Evolutionary conservation across 92 coral and sea anemone genomes (phyloP), one percentile per base, ranked within the genome.

Genomic region (Bergia puertoricense): DNA sequence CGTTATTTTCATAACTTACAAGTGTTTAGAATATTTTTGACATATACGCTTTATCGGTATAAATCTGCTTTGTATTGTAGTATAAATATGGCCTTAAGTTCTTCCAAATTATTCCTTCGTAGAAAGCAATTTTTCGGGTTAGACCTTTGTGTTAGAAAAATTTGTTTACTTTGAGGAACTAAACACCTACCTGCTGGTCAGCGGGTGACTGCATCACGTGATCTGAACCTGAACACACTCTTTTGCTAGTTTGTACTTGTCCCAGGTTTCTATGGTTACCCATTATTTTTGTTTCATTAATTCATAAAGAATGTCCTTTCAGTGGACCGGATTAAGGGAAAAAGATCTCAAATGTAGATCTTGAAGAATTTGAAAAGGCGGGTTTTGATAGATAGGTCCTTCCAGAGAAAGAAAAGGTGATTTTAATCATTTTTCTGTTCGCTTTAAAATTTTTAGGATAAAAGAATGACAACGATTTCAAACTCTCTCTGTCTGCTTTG

Each of bases 151-250:
- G 46, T 40, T 74, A 22, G 45, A 10, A 73, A 37, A 40, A 38
- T 20, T 16, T 74, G 22, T 74, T 74, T 11, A 16, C 8, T 73
- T 73, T 36, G 8, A 9, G 18, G 43, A 41, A 0, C 4, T 16
- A 30, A 74, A 42, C 20, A 38, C 22, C 46, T 62, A 62, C 78
- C n/a, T 39, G 78, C 45, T 74, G 78, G 78, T 74, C 78, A 74
- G 78, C 78, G 46, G 78, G 78, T 74, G 45, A 11, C 48, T 20
- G 8, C 23, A 13, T 3, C 45, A 39, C 8, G 45, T 62, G 69
- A 62, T 18, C 7, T 62, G 18, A 18, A 2, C 59, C 15, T 54
- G 9, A 54, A 54, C 14, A 1, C 10, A 54, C 16, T 13, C 11
- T 51, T 8, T 51, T 51, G 57, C 57, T 51, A 8, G 10, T 36